Conservation (phyloP, 2,888 invertebrate species). For the Vandiemenella viatica region DNA sequence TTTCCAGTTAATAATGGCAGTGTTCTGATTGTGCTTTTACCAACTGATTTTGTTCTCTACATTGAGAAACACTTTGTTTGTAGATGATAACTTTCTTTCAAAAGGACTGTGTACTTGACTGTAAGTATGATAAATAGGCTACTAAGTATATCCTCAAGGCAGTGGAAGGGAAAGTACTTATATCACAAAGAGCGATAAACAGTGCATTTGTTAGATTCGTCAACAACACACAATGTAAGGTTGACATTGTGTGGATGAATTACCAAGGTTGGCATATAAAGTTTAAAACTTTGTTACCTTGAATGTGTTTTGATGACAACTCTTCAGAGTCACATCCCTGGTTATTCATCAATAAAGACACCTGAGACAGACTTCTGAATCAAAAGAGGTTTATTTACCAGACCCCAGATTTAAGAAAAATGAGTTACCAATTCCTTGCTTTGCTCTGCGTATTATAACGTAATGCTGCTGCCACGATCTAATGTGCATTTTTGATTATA, state of each 20-base stretch:
- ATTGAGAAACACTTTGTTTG: too few relatives aligned
- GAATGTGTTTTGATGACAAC: constrained; percentile 45
- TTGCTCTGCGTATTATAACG: background rate
- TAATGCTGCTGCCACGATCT: too few relatives aligned
- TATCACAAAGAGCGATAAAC: constrained; percentile 22
- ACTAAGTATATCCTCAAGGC: too few relatives aligned
- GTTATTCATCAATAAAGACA: constrained; percentile 58
- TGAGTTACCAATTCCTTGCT: background rate
- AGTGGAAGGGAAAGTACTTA: constrained; percentile 1
- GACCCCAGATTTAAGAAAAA: constrained; percentile 14
- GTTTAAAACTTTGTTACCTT: constrained; percentile 42
- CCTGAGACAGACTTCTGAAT: constrained; percentile 48
- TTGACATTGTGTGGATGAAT: constrained; percentile 64
- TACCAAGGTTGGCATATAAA: constrained; percentile 45
- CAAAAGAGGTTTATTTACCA: constrained; percentile 34
- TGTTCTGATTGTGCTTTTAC: too few relatives aligned
- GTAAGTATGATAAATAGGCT: too few relatives aligned
- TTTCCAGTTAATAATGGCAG: too few relatives aligned
- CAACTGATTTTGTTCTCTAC: too few relatives aligned
- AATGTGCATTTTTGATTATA: too few relatives aligned
- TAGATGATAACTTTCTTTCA: too few relatives aligned
- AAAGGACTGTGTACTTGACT: too few relatives aligned
- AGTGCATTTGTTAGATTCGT: constrained; percentile 41
- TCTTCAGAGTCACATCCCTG: constrained; percentile 72
- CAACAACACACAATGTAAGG: constrained; percentile 39